phyloP scores from a whole-genome alignment of 2,888 invertebrate genomes.

The Hydroisotoma schaefferi region DNA sequence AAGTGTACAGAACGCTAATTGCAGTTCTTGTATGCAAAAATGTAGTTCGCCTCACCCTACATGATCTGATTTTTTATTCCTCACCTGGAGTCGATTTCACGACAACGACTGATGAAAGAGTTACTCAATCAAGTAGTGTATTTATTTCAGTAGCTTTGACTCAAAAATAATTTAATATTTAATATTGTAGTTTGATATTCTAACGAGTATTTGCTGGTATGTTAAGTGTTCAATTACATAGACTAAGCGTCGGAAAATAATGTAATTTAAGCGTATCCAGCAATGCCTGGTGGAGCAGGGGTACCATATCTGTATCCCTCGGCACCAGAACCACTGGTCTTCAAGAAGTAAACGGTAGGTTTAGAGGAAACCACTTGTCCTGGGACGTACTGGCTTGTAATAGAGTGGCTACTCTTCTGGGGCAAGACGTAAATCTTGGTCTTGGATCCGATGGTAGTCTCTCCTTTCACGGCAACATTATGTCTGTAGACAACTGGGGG shows the following conservation, averaged over 20 bases:
- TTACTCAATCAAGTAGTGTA: too few relatives aligned
- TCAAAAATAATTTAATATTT: too few relatives aligned
- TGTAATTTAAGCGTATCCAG: constrained; percentile 19
- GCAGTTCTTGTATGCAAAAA: too few relatives aligned
- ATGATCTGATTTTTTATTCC: too few relatives aligned
- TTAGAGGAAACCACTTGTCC: constrained; percentile 12
- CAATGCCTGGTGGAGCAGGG: constrained; percentile 17
- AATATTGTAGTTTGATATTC: too few relatives aligned
- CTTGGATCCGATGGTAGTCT: constrained; percentile 13
- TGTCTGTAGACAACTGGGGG: constrained; percentile 10
- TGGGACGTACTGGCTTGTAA: constrained; percentile 23
- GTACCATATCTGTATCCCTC: constrained; percentile 17
- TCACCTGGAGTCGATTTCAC: too few relatives aligned
- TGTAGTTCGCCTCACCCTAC: too few relatives aligned
- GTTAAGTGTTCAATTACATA: too few relatives aligned
- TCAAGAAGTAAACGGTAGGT: constrained; percentile 24
- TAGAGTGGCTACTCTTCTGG: constrained; percentile 20
- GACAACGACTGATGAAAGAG: too few relatives aligned
- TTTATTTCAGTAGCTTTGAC: too few relatives aligned
- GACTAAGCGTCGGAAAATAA: not conserved
- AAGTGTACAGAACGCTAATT: too few relatives aligned
- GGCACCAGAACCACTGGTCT: constrained; percentile 12
- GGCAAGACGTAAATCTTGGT: constrained; percentile 35
- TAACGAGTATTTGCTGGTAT: too few relatives aligned
- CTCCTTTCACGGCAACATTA: constrained; percentile 1